Conservation (phyloP, 2,113 vertebrate species). For the Mionectes macconnelli region DNA sequence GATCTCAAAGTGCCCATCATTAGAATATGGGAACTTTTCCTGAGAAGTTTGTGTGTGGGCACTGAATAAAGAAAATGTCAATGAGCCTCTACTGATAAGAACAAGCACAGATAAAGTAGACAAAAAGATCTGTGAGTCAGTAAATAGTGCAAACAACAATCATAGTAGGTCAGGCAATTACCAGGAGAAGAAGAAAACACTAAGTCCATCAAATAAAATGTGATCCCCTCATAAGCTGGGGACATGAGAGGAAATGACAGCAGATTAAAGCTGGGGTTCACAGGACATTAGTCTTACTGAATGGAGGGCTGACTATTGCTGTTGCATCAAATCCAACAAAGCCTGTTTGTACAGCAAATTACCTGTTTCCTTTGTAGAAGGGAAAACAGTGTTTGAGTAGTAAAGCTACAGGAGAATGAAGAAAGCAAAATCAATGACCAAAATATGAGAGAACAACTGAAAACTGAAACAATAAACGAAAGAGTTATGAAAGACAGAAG, state of each 20-base stretch:
- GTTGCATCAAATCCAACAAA: neutral
- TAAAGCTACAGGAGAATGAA: neutral
- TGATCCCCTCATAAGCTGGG: neutral
- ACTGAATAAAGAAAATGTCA: neutral
- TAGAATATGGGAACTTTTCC: neutral
- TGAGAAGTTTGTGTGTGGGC: neutral
- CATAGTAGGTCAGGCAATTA: neutral
- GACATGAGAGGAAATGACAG: neutral
- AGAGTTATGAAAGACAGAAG: neutral
- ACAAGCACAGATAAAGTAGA: neutral
- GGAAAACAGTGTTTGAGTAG: neutral
- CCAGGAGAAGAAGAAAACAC: neutral
- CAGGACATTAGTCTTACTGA: constrained; percentile 23
- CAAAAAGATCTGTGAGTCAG: neutral
- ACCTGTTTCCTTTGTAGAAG: neutral
- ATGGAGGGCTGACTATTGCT: neutral
- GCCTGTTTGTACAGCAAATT: constrained; percentile 13
- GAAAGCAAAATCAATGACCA: constrained; percentile 34
- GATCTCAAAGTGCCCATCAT: neutral
- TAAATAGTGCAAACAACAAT: constrained; percentile 1
- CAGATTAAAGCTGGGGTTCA: neutral
- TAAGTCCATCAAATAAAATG: constrained; percentile 11
- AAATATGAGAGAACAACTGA: neutral
- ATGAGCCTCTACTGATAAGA: constrained; percentile 9
- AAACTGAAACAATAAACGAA: constrained; percentile 12